A percentile compares a stretch with the other conserved stretches of the same genome.
Conservation (phyloP, 2,113 vertebrate species). For the Noctilio leporinus region DNA sequence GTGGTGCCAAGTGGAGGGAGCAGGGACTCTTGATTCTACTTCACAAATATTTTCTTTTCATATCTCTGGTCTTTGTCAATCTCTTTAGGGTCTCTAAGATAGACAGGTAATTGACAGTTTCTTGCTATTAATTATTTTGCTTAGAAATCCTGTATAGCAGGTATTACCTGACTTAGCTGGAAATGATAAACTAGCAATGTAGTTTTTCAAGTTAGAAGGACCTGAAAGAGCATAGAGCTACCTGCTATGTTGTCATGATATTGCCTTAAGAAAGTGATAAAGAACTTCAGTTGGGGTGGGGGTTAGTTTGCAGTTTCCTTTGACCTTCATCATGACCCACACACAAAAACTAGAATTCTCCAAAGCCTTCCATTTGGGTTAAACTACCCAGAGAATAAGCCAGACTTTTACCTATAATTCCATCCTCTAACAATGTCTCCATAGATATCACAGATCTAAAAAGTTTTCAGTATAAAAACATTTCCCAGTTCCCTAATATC, state of each 20-base stretch:
- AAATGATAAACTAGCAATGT: slow-evolving; percentile 68
- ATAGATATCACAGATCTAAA: neutral
- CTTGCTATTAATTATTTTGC: slow-evolving; percentile 60
- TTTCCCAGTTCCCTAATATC: no score
- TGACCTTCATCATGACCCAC: neutral
- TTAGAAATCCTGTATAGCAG: slow-evolving; percentile 67
- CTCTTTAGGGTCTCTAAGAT: slow-evolving; percentile 51
- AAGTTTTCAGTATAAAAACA: neutral
- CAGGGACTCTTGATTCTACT: slow-evolving; percentile 24
- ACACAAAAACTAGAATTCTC: neutral
- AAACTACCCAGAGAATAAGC: neutral
- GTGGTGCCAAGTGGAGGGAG: neutral
- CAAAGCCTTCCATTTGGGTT: neutral
- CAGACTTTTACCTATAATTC: neutral
- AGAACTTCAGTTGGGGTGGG: neutral
- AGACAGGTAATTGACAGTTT: slow-evolving; percentile 44
- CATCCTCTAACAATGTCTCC: neutral
- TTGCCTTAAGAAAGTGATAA: neutral
- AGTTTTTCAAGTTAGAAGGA: slow-evolving; percentile 62
- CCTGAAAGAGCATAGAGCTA: neutral
- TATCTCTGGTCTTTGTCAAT: slow-evolving; percentile 53
- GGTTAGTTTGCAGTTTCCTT: neutral
- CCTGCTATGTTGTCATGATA: neutral
- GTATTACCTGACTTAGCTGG: slow-evolving; percentile 49
- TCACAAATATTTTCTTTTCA: slow-evolving; percentile 58